phyloP scores from a whole-genome alignment of 2,113 vertebrate genomes.

The Damaliscus lunatus region DNA sequence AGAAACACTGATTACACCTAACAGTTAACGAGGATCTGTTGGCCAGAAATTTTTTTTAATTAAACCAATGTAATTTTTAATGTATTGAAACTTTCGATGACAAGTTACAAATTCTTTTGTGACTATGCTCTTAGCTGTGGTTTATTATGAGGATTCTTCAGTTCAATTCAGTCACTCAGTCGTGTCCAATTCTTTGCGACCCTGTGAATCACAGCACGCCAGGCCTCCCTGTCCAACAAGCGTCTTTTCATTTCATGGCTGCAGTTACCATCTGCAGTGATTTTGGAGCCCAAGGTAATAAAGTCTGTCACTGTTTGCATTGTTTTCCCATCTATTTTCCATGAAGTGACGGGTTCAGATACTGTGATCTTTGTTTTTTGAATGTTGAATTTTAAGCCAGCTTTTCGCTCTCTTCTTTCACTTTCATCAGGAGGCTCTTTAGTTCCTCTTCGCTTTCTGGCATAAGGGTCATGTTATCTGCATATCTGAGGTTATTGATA shows the following conservation, averaged over 20 bases:
- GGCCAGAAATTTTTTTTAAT: not conserved
- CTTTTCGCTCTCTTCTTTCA: not conserved
- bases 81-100: not conserved
- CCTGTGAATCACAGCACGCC: not conserved
- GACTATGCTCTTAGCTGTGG: not conserved
- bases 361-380: not conserved
- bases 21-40: not conserved
- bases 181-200: not conserved
- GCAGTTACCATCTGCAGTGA: not conserved
- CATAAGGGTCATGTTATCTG: not conserved
- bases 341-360: not conserved
- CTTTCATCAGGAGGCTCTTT: not conserved
- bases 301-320: not conserved
- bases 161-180: not conserved
- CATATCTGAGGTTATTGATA: not conserved
- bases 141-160: not conserved
- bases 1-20: not conserved
- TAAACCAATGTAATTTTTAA: not conserved
- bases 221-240: not conserved
- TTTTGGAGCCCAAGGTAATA: not conserved
- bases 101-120: not conserved
- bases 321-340: not conserved
- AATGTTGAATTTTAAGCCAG: not conserved
- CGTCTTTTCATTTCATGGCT: too few species aligned
- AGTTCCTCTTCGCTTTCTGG: not conserved